Evolutionary conservation across 1,140 invertebrate genomes (phyloP).

Genomic region (Drosophila hydei): DNA sequence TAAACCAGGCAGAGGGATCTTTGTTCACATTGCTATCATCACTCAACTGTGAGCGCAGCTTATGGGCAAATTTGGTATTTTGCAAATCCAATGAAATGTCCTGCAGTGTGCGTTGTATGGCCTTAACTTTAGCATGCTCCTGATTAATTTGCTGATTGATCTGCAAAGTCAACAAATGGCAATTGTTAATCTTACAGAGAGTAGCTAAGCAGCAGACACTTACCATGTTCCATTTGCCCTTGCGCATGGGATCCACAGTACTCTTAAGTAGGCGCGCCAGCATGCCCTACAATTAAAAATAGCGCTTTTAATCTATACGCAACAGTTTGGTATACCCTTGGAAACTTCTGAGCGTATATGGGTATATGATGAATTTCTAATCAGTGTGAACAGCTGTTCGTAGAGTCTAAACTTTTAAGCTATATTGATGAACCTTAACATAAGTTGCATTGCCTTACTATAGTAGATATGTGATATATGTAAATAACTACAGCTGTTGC

Average conservation of each 20-base stretch:
- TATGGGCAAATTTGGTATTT: constrained; percentile 69
- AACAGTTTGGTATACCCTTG: background rate
- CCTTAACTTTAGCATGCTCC: constrained; percentile 96
- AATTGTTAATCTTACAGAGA: background rate
- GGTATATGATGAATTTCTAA: background rate
- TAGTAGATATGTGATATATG: too few relatives aligned
- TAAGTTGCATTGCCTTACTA: too few relatives aligned
- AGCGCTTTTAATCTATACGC: too few relatives aligned
- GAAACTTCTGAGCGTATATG: too few relatives aligned
- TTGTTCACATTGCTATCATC: constrained; percentile 68
- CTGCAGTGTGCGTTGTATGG: constrained; percentile 88
- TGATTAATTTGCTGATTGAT: constrained; percentile 94
- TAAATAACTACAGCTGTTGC: too few relatives aligned
- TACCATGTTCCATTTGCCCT: constrained; percentile 95
- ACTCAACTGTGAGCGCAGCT: constrained; percentile 62
- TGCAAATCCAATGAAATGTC: constrained; percentile 83
- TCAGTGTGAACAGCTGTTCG: too few relatives aligned
- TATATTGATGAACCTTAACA: too few relatives aligned
- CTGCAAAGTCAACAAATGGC: constrained; percentile 82
- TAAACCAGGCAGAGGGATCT: constrained; percentile 83
- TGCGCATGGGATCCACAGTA: constrained; percentile 91
- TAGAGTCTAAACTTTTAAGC: too few relatives aligned
- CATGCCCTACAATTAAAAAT: constrained; percentile 84
- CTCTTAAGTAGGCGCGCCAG: constrained; percentile 88
- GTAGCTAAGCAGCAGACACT: constrained; percentile 47